Conservation (phyloP, 2,113 vertebrate genomes). For the Stegastes partitus region DNA sequence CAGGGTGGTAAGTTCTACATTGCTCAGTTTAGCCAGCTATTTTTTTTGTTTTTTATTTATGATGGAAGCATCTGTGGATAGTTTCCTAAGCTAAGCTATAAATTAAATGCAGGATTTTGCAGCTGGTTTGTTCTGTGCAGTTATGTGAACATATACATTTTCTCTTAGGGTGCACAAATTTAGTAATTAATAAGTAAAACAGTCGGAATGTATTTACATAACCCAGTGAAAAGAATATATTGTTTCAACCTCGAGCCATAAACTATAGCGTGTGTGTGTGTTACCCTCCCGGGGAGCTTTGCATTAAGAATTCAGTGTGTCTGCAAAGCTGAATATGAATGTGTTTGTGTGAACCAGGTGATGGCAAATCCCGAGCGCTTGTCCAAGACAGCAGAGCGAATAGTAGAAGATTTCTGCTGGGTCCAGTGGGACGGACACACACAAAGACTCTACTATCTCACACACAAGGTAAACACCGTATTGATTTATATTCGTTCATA, state of each 20-base stretch:
- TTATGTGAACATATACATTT: constrained; percentile 16
- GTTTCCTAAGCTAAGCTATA: neutral
- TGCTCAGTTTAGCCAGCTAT: neutral
- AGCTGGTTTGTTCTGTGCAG: neutral
- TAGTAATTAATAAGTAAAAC: constrained; percentile 44
- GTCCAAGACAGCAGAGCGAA: constrained; percentile 82
- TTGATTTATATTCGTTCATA: neutral
- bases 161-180: neutral
- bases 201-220: constrained; percentile 27
- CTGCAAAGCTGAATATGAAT: constrained; percentile 47
- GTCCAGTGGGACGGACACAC: constrained; percentile 92
- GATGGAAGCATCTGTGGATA: neutral
- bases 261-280: constrained; percentile 7
- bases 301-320: constrained; percentile 41
- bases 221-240: constrained; percentile 9
- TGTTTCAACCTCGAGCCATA: constrained; percentile 13
- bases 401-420: constrained; percentile 93
- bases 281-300: constrained; percentile 11
- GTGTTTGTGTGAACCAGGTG: constrained; percentile 82
- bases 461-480: constrained; percentile 82
- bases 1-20: constrained; percentile 87
- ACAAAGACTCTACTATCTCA: constrained; percentile 93
- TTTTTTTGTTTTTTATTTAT: neutral
- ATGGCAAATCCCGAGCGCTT: constrained; percentile 88
- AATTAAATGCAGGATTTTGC: neutral